A percentile compares a stretch with the other conserved stretches of the same genome.
Evolutionary conservation across 2,113 vertebrate species (phyloP).

Genomic region (Hirundichthys speculiger): DNA sequence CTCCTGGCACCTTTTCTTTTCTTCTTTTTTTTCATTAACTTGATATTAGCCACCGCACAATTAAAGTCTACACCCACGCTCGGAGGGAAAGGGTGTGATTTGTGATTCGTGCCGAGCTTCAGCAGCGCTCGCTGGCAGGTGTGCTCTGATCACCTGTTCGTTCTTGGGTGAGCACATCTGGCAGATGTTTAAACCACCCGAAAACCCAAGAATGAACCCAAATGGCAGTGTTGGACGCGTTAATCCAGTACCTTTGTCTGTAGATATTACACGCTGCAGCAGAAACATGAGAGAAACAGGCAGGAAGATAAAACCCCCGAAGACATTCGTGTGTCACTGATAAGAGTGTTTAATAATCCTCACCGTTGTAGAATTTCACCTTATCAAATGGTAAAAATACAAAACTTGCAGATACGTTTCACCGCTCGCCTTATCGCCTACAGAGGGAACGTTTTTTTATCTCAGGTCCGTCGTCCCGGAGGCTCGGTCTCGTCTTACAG

Average conservation of each 20-base stretch:
- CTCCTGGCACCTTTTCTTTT: conserved; percentile 56
- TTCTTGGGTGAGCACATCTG: conserved; percentile 14
- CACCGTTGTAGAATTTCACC: too few relatives aligned
- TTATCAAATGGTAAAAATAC: neutral
- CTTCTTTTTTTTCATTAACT: conserved; percentile 76
- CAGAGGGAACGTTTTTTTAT: neutral
- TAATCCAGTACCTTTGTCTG: too few relatives aligned
- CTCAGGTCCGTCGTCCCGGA: neutral
- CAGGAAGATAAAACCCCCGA: too few relatives aligned
- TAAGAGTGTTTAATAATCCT: too few relatives aligned
- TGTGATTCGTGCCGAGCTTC: conserved; percentile 30
- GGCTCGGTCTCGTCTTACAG: too few relatives aligned
- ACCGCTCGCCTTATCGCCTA: neutral
- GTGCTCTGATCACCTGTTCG: conserved; percentile 20
- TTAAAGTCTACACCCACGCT: conserved; percentile 65
- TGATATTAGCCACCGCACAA: conserved; percentile 72
- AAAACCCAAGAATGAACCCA: too few relatives aligned
- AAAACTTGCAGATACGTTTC: neutral
- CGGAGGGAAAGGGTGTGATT: conserved; percentile 21
- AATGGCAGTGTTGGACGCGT: neutral
- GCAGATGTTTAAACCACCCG: neutral
- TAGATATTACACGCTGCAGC: too few relatives aligned
- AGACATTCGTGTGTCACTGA: too few relatives aligned
- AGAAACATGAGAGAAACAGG: too few relatives aligned
- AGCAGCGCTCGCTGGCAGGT: conserved; percentile 14